Evolutionary conservation across 2,888 invertebrate species (phyloP), one percentile per base, ranked within the genome.

Genomic region (Rhaphigaster nebulosa): DNA sequence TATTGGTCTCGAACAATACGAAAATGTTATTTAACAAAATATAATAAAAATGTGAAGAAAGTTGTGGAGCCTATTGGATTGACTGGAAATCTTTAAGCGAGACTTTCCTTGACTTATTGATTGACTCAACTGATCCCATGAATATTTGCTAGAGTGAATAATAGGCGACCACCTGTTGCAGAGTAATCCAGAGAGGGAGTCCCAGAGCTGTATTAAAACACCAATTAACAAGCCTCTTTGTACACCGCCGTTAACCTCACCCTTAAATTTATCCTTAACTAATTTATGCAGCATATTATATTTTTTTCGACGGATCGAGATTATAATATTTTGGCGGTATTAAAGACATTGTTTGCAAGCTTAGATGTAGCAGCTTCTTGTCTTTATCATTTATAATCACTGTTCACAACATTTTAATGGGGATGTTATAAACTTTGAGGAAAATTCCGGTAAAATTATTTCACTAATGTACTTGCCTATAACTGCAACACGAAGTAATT

Each of bases 81-180:
- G 12, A n/a, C 45, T n/a, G 18, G 34, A 34, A 34, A 34, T 70
- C 84, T 84, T 45, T 12, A 84, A 88, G 60, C 38, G 34, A 45
- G 34, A 41, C 54, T 87, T 87, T 52, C 23, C 87, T 87, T 87
- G 87, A 56, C 88, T 60, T 60, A 88, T 88, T 88, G 88, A 88
- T 88, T 88, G 88, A 41, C 60, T 60, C 88, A 38, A 87, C 60
- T 60, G 65, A 88, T 88, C 60, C 38, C 56, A 56, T 60, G 88
- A 88, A 88, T 88, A 88, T 52, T 88, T 88, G 88, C 54, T 88
- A 34, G 88, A 29, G 88, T 38, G 88, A 88, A 88, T 88, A 88
- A 88, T 60, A 88, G 65, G 38, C 84, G 26, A 41, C 60, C 88
- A 88, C 88, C 88, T 88, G 88, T 88, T 88, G 88, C 65, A 26